These are phyloP conservation scores for Urocitellus parryii DNA, from an alignment of 2,113 vertebrate genomes.

Conservation along the genomic window DNA sequence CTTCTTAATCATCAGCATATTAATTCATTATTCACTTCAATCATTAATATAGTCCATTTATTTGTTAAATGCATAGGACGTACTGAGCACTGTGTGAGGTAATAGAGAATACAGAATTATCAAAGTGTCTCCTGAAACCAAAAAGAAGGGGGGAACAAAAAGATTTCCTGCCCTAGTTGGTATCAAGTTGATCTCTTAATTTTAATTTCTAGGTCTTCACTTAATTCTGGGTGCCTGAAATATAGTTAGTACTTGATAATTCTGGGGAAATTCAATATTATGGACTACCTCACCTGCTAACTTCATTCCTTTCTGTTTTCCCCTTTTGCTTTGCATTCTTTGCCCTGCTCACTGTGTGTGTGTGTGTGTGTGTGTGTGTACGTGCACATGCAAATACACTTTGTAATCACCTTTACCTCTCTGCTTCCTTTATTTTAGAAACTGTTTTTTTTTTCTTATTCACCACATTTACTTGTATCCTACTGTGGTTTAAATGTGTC, in stretches of 20 bases:
- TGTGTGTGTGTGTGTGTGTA: background rate
- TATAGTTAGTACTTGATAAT: background rate
- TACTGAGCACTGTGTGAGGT: background rate
- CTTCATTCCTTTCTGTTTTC: background rate
- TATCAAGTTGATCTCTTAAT: background rate
- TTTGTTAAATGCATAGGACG: background rate
- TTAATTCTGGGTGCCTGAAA: background rate
- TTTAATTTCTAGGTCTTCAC: background rate
- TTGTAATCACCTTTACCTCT: background rate
- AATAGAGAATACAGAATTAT: background rate
- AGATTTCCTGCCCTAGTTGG: background rate
- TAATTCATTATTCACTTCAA: background rate
- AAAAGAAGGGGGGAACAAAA: background rate
- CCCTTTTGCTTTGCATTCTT: background rate
- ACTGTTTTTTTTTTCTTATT: background rate
- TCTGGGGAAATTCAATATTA: constrained; percentile 9
- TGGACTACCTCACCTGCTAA: background rate
- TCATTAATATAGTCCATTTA: background rate
- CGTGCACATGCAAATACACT: no score
- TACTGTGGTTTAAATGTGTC: background rate
- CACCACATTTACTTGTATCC: background rate
- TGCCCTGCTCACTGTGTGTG: background rate
- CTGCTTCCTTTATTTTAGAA: background rate
- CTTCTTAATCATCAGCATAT: background rate
- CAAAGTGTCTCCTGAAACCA: background rate